Percentiles rank a stretch among this genome's conserved stretches.
Evolutionary conservation across 2,797 vertebrate genomes (phyloP).

Genomic region (Siniperca scherzeri): DNA sequence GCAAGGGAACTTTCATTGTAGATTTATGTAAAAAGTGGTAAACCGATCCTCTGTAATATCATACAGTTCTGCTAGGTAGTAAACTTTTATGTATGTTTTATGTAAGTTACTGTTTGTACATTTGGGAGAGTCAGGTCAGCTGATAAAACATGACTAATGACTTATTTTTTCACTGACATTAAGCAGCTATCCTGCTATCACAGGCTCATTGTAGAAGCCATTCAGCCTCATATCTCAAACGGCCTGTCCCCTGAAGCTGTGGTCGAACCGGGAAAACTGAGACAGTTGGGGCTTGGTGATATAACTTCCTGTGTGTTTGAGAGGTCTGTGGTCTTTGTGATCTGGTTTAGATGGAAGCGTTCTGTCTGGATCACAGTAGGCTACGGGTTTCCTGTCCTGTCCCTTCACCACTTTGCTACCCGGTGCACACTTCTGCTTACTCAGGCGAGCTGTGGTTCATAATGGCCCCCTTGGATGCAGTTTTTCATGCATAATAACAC

Average conservation of each 20-base stretch:
- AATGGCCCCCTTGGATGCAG: conserved; percentile 44
- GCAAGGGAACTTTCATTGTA: conserved; percentile 14
- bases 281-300: conserved; percentile 72
- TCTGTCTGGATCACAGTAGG: conserved; percentile 77
- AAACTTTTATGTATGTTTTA: conserved; percentile 11
- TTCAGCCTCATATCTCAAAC: conserved; percentile 44
- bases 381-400: conserved; percentile 69
- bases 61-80: not conserved
- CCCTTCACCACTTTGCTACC: conserved; percentile 52
- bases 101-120: conserved; percentile 14
- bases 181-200: not conserved
- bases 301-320: conserved; percentile 80
- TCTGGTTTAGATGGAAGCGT: conserved; percentile 80
- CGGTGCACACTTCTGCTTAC: conserved; percentile 62
- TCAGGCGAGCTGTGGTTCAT: conserved; percentile 61
- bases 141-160: conserved; percentile 49
- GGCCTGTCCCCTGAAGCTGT: conserved; percentile 58
- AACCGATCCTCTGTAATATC: conserved; percentile 24
- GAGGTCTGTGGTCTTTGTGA: conserved; percentile 81
- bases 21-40: conserved; percentile 13
- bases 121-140: conserved; percentile 16
- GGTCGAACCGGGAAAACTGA: conserved; percentile 60
- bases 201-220: conserved; percentile 37
- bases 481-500: conserved; percentile 61
- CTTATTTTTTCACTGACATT: not conserved